Conservation (phyloP, 2,113 vertebrate species). For the Toxostoma redivivum region DNA sequence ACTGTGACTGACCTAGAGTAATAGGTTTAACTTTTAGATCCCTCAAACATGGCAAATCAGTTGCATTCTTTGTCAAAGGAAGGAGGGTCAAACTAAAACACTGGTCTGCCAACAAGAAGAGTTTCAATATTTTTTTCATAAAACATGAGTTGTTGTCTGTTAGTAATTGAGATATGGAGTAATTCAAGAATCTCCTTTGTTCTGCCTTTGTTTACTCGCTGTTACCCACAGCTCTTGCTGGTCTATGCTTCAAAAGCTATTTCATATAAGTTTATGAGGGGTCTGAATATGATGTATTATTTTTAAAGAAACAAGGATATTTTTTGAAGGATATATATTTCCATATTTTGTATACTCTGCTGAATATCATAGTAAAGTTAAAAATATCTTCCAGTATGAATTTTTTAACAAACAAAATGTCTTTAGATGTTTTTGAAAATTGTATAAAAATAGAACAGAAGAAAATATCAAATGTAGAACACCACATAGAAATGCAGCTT, state of each 20-base stretch:
- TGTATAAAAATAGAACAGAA: neutral
- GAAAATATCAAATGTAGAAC: neutral
- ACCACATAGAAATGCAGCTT: neutral
- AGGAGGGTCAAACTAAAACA: neutral
- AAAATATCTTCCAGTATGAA: conserved; percentile 34
- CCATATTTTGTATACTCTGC: neutral
- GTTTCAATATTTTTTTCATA: neutral
- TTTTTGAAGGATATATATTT: conserved; percentile 1
- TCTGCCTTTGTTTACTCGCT: neutral
- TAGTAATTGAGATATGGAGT: neutral
- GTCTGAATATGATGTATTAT: neutral
- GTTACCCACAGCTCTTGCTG: neutral
- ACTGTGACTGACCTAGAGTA: neutral
- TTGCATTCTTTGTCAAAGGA: neutral
- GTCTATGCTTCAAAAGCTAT: neutral
- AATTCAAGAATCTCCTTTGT: neutral
- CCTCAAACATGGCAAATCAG: neutral
- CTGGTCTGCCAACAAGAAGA: neutral
- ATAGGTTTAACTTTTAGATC: neutral
- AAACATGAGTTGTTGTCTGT: neutral
- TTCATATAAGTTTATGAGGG: neutral
- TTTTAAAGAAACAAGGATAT: neutral
- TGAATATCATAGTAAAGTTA: neutral
- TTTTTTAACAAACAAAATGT: conserved; percentile 40
- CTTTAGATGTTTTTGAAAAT: conserved; percentile 5